Evolutionary conservation across 1,140 invertebrate genomes (phyloP).

Genomic region (Acromyrmex echinatior): DNA sequence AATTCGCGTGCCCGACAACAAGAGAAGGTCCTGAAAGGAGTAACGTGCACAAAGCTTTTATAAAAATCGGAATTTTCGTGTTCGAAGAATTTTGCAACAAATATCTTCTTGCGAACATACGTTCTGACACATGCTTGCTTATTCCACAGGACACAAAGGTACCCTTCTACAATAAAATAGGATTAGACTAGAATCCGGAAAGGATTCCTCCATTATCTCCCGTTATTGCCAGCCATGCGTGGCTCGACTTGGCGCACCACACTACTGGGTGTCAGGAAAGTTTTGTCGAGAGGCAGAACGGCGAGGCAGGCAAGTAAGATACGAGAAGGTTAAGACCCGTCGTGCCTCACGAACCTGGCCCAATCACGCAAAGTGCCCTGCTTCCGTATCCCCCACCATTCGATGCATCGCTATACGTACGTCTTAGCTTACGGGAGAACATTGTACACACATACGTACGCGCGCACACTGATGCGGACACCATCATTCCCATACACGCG

Average conservation of each 20-base stretch:
- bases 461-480: not conserved
- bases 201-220: slow-evolving; percentile 62
- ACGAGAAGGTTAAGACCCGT: slow-evolving; percentile 67
- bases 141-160: slow-evolving; percentile 45
- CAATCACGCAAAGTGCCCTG: slow-evolving; percentile 83
- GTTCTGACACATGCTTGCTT: slow-evolving; percentile 32
- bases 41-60: not conserved
- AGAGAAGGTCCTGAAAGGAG: slow-evolving; percentile 10
- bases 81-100: not conserved
- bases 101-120: not conserved
- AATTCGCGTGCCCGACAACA: not conserved
- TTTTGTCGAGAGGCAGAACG: slow-evolving; percentile 37
- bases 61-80: slow-evolving; percentile 41
- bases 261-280: slow-evolving; percentile 30
- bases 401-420: slow-evolving; percentile 44
- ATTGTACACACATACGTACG: not conserved
- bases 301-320: slow-evolving; percentile 42
- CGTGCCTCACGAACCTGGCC: slow-evolving; percentile 71
- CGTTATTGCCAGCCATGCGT: slow-evolving; percentile 59
- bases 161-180: slow-evolving; percentile 51
- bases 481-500: slow-evolving; percentile 22
- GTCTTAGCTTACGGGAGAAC: slow-evolving; percentile 36
- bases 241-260: slow-evolving; percentile 29
- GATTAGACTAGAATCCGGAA: slow-evolving; percentile 60
- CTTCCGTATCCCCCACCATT: slow-evolving; percentile 62